Percentiles rank a stretch among this genome's conserved stretches.
These are phyloP conservation scores for Rhipidura dahli DNA, from an alignment of 2,113 vertebrate genomes.

Conservation along the genomic window DNA sequence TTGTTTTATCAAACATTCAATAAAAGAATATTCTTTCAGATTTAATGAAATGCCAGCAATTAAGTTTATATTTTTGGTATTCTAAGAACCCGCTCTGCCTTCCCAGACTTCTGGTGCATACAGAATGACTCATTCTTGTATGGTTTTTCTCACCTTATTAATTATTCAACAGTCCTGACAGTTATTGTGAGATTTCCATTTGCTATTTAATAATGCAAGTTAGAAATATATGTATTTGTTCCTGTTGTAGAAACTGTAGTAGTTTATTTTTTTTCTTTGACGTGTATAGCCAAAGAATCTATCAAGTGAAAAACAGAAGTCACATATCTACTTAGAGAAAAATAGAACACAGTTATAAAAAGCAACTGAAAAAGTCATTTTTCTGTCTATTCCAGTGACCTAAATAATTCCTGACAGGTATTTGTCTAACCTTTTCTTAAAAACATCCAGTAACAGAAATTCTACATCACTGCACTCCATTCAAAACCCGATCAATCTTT, in stretches of 20 bases:
- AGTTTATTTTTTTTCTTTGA: background rate
- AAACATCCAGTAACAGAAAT: constrained; percentile 14
- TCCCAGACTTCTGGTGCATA: background rate
- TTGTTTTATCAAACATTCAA: constrained; percentile 1
- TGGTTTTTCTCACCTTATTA: constrained; percentile 3
- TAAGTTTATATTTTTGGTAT: constrained; percentile 21
- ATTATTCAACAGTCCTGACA: constrained; percentile 23
- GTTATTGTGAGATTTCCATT: background rate
- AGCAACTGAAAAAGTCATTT: background rate
- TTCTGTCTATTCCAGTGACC: constrained; percentile 20
- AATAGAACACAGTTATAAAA: background rate
- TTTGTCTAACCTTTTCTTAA: constrained; percentile 46
- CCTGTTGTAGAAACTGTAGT: background rate
- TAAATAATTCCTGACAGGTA: constrained; percentile 27
- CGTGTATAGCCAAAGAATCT: background rate
- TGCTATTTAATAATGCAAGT: background rate
- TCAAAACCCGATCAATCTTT: background rate
- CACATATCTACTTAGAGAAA: background rate
- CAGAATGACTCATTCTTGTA: background rate
- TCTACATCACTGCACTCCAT: background rate
- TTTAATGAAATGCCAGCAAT: constrained; percentile 4
- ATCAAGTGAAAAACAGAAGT: background rate
- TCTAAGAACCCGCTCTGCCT: background rate
- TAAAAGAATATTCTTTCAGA: background rate
- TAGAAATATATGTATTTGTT: background rate